Percentiles rank a stretch among this genome's conserved stretches.
phyloP scores from a whole-genome alignment of 2,888 invertebrate genomes.

The Drosophila maculinotata region DNA sequence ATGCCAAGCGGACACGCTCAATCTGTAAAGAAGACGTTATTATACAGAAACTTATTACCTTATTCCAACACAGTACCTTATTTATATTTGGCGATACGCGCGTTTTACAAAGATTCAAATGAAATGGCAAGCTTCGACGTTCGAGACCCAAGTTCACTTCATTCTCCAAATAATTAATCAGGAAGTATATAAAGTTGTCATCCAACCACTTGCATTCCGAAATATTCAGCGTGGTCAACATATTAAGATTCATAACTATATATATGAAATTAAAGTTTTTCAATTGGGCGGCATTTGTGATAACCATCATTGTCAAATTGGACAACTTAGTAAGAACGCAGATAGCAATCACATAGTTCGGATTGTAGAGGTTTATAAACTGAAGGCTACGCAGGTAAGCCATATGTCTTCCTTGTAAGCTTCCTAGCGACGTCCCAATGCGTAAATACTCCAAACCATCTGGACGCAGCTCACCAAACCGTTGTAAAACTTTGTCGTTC shows the following conservation, averaged over 20 bases:
- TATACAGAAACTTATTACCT: background rate
- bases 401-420: constrained; percentile 8
- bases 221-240: constrained; percentile 17
- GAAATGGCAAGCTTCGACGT: constrained; percentile 33
- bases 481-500: constrained; percentile 21
- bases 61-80: constrained; percentile 11
- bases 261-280: constrained; percentile 12
- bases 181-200: constrained; percentile 14
- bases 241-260: constrained; percentile 22
- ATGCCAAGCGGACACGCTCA: too few species aligned
- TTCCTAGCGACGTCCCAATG: constrained; percentile 23
- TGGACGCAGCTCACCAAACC: constrained; percentile 27
- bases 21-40: background rate
- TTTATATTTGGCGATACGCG: constrained; percentile 4
- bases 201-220: constrained; percentile 7
- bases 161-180: constrained; percentile 2
- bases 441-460: constrained; percentile 19
- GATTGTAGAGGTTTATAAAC: constrained; percentile 24
- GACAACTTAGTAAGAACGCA: constrained; percentile 10
- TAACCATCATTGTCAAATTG: constrained; percentile 17
- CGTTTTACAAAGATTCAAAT: constrained; percentile 12
- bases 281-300: constrained; percentile 11
- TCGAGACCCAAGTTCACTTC: background rate
- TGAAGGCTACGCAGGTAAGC: background rate
- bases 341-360: constrained; percentile 4